Evolutionary conservation across 2,797 vertebrate species (phyloP), one percentile per base, ranked within the genome.

Genomic region (Gymnothorax javanicus): DNA sequence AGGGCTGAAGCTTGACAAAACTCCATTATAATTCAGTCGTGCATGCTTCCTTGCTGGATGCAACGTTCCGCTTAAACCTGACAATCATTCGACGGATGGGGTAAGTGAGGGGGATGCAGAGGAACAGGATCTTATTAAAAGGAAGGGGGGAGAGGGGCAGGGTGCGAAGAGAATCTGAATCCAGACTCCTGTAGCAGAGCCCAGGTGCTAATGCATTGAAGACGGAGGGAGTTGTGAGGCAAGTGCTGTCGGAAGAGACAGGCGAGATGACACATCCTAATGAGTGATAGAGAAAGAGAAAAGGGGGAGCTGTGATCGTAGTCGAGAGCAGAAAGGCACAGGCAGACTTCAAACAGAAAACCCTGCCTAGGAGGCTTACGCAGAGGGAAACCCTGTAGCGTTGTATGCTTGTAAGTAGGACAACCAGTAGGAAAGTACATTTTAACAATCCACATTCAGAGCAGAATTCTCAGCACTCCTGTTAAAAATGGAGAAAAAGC

Each of bases 11-110:
- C 56, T 77, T 88, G 69, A 89, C 9, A 82, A 88, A 75, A 85
- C n/a, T 87, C 88, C 84, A 91, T 92, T 91, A 88, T 87, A 85
- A 91, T 90, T 89, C 90, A 88, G 85, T 57, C 86, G 86, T 67
- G 75, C 82, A 7, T 12, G 85, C 71, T 84, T 82, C 87, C 59
- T 87, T 59, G 84, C 85, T 86, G 88, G 86, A 87, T 57, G 54
- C 25, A 33, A 60, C 73, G 54, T 84, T 85, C 84, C 84, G 86
- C 85, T 71, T 88, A 81, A 90, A 90, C 84, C 89, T 89, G 89
- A 90, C 89, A 90, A 86, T 90, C 85, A 87, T 87, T 73, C 87
- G 62, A 75, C 86, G 87, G 86, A 89, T 85, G 84, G 59, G 85
- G 87, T 83, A 85, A 69, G 71, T 64, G 86, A 86, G 87, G 85